These are phyloP conservation scores for Mamestra brassicae DNA, from an alignment of 2,888 invertebrate species.

Conservation along the genomic window DNA sequence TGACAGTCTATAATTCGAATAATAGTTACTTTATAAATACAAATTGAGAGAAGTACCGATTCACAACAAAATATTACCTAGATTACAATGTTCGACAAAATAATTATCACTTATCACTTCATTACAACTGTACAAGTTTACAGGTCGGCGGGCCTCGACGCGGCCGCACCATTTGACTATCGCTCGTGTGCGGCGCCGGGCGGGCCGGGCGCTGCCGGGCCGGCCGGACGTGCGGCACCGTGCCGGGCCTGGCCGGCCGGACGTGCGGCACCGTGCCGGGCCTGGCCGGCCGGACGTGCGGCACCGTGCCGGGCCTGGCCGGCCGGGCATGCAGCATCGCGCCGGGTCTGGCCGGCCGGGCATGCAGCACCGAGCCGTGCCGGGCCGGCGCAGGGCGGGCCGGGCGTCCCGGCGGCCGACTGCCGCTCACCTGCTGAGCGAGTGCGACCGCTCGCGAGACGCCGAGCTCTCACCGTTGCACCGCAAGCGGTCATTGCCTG, in stretches of 20 bases:
- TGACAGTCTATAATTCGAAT: conserved; percentile 89
- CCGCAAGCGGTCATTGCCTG: conserved; percentile 88
- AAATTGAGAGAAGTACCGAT: conserved; percentile 91
- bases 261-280: conserved; percentile 57
- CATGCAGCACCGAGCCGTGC: neutral
- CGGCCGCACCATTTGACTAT: conserved; percentile 61
- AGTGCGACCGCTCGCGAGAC: conserved; percentile 90
- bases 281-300: conserved; percentile 62
- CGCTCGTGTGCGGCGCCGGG: conserved; percentile 51
- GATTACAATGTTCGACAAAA: conserved; percentile 87
- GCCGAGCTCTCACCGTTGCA: conserved; percentile 83
- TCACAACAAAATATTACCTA: conserved; percentile 90
- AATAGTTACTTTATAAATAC: conserved; percentile 89
- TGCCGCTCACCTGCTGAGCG: conserved; percentile 93
- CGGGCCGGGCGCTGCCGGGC: conserved; percentile 34
- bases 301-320: conserved; percentile 56
- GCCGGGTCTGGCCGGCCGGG: conserved; percentile 14
- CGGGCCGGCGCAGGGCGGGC: conserved; percentile 51
- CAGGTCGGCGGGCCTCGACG: conserved; percentile 59
- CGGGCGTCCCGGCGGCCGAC: conserved; percentile 67
- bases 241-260: conserved; percentile 52
- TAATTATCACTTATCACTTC: conserved; percentile 89
- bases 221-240: conserved; percentile 3
- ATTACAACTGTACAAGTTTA: conserved; percentile 84
- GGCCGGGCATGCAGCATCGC: conserved; percentile 37